phyloP scores from a whole-genome alignment of 2,888 invertebrate species.

The Rotaria magnacalcarata region DNA sequence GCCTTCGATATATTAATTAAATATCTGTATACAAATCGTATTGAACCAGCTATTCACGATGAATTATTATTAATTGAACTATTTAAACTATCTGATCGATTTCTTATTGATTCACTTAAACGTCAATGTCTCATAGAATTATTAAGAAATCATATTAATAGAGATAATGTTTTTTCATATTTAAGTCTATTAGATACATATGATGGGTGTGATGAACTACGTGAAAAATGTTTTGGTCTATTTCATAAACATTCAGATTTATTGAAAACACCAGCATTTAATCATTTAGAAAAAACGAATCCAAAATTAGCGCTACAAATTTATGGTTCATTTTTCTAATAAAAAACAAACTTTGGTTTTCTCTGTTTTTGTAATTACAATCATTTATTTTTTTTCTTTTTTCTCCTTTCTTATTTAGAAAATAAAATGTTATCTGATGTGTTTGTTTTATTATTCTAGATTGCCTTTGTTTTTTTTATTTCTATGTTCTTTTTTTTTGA shows the following conservation, averaged over 20 bases:
- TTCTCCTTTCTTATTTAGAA: not conserved
- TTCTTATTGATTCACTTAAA: slow-evolving; percentile 24
- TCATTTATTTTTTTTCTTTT: not conserved
- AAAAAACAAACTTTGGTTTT: not conserved
- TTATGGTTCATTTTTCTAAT: slow-evolving; percentile 1
- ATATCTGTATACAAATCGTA: slow-evolving; percentile 2
- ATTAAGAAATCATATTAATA: slow-evolving; percentile 16
- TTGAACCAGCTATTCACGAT: not conserved
- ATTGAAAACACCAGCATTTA: slow-evolving; percentile 26
- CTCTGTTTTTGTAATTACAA: not conserved
- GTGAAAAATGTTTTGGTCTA: slow-evolving; percentile 27
- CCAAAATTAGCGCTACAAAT: not conserved
- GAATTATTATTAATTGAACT: slow-evolving; percentile 15
- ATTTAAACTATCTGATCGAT: slow-evolving; percentile 34
- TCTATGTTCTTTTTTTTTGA: not conserved
- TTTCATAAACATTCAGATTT: slow-evolving; percentile 25
- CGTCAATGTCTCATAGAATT: not conserved
- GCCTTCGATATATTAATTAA: not conserved
- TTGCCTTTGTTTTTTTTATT: not conserved
- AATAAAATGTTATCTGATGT: not conserved
- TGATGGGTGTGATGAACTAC: not conserved
- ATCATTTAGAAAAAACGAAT: not conserved
- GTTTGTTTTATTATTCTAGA: not conserved
- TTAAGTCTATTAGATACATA: slow-evolving; percentile 15
- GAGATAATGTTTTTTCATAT: slow-evolving; percentile 27